Conservation (phyloP, 2,113 vertebrate genomes). For the Gymnobelideus leadbeateri region DNA sequence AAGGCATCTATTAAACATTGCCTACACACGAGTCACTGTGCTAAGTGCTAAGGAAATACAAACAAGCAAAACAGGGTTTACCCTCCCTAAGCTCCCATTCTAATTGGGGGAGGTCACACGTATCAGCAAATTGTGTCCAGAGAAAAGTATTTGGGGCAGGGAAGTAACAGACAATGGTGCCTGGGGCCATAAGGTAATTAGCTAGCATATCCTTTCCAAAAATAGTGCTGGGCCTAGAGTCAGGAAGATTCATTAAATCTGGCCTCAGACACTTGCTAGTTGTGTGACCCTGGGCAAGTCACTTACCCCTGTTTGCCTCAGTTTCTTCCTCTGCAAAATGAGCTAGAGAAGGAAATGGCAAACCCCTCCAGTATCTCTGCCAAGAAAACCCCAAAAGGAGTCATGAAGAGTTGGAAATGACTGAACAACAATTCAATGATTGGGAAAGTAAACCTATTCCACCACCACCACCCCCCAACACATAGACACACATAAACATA, state of each 20-base stretch:
- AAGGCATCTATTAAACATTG: no score
- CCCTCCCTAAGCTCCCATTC: not conserved
- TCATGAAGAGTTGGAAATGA: rapidly evolving
- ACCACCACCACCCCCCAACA: not conserved
- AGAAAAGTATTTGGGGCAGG: not conserved
- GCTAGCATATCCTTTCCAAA: not conserved
- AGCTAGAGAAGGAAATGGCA: not conserved
- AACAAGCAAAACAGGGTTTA: no score
- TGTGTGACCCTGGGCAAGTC: rapidly evolving
- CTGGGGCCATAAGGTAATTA: not conserved
- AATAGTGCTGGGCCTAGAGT: not conserved
- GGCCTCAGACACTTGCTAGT: not conserved
- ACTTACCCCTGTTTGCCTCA: not conserved
- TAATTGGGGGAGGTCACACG: not conserved
- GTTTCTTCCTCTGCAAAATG: not conserved
- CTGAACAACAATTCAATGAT: rapidly evolving
- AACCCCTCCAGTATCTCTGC: no score
- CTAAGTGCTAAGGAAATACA: no score
- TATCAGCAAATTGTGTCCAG: not conserved
- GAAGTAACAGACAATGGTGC: not conserved
- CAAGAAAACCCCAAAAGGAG: not conserved
- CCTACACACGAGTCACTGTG: no score
- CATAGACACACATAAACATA: not conserved
- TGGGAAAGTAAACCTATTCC: not conserved
- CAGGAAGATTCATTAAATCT: no score